phyloP scores from a whole-genome alignment of 1,140 invertebrate genomes.

The Diploscapter pachys region DNA sequence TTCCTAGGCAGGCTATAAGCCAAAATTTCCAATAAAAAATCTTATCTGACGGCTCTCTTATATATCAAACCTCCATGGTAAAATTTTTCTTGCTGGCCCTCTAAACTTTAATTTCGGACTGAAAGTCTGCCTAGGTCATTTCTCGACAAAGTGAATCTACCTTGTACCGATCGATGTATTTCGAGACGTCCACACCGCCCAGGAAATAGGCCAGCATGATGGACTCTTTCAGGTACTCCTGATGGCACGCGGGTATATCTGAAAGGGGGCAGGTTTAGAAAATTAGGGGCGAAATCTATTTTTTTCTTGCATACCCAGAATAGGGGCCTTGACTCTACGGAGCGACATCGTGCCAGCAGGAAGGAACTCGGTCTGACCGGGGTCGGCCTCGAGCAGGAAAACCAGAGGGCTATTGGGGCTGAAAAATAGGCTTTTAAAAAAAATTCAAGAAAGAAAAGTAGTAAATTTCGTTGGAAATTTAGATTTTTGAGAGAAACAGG shows the following conservation, averaged over 20 bases:
- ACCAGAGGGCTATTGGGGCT: not conserved
- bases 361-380: constrained; percentile 26
- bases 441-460: too few species aligned
- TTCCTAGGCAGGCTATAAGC: too few species aligned
- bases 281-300: not conserved
- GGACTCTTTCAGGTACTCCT: not conserved
- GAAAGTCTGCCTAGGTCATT: too few species aligned
- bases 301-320: constrained; percentile 14
- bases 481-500: not conserved
- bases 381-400: constrained; percentile 15
- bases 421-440: too few species aligned
- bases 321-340: constrained; percentile 1
- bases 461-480: too few species aligned
- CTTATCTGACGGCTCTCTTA: too few species aligned
- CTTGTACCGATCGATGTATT: not conserved
- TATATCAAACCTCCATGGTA: too few species aligned
- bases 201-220: constrained; percentile 15
- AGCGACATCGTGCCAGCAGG: constrained; percentile 14
- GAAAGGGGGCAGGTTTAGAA: too few species aligned
- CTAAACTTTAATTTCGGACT: too few species aligned
- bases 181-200: not conserved
- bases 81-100: too few species aligned
- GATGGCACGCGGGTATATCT: too few species aligned
- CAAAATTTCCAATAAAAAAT: too few species aligned
- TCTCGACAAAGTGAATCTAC: not conserved